These are phyloP conservation scores for Meandrina meandrites DNA, from an alignment of 92 coral and sea anemone genomes.

Conservation along the genomic window DNA sequence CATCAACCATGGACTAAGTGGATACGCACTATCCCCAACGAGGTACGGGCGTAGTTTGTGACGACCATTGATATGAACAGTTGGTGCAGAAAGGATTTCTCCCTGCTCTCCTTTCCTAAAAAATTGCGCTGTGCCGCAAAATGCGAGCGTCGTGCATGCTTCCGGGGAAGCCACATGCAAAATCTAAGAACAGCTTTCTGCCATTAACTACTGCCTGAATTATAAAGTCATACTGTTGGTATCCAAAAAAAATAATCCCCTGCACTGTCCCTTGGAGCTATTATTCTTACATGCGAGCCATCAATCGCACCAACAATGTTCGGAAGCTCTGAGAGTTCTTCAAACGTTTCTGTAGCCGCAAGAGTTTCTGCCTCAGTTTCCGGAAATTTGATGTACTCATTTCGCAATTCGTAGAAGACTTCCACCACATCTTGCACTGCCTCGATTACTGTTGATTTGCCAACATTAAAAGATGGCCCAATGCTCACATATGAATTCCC, in stretches of 20 bases:
- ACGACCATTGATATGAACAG: too few species aligned
- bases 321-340: neutral
- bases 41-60: too few species aligned
- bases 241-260: neutral
- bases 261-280: neutral
- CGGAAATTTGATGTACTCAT: slow-evolving; percentile 23
- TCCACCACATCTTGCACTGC: slow-evolving; percentile 44
- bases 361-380: slow-evolving; percentile 32
- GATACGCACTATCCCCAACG: too few species aligned
- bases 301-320: neutral
- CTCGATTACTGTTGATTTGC: slow-evolving; percentile 41
- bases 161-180: neutral
- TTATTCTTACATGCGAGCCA: neutral
- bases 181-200: neutral
- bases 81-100: too few species aligned
- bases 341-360: slow-evolving; percentile 2
- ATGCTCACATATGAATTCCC: slow-evolving; percentile 37
- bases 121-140: too few species aligned
- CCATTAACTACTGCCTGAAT: neutral
- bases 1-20: too few species aligned
- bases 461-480: slow-evolving; percentile 44
- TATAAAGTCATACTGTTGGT: neutral
- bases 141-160: too few species aligned
- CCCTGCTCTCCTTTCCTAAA: too few species aligned
- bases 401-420: slow-evolving; percentile 22